phyloP scores from a whole-genome alignment of 2,888 invertebrate species.

The Stictocephala bisonia region DNA sequence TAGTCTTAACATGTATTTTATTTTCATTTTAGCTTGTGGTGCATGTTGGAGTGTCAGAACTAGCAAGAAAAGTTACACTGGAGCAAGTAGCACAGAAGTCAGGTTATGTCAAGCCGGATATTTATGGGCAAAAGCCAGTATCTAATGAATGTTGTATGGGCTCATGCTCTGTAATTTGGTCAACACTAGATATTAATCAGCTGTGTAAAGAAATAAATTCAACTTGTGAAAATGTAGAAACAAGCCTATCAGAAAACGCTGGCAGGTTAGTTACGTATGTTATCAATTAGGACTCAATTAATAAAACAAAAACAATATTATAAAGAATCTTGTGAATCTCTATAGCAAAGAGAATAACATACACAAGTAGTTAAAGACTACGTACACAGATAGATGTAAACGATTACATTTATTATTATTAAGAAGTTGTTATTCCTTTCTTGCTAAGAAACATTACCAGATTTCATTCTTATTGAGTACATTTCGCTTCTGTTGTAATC shows the following conservation, averaged over 20 bases:
- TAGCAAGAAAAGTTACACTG: constrained; percentile 72
- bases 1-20: not conserved
- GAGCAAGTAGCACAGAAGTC: constrained; percentile 75
- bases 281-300: too few relatives aligned
- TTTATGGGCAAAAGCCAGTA: constrained; percentile 67
- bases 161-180: constrained; percentile 63
- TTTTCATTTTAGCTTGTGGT: constrained; percentile 74
- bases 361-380: too few relatives aligned
- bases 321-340: too few relatives aligned
- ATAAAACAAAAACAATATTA: too few relatives aligned
- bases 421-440: too few relatives aligned
- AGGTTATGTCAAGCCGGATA: constrained; percentile 71
- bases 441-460: too few relatives aligned
- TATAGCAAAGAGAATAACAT: too few relatives aligned
- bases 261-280: constrained; percentile 73
- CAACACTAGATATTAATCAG: constrained; percentile 67
- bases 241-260: constrained; percentile 72
- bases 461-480: too few relatives aligned
- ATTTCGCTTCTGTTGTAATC: too few relatives aligned
- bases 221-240: constrained; percentile 61
- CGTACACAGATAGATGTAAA: too few relatives aligned
- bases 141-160: constrained; percentile 65
- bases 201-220: constrained; percentile 69
- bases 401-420: too few relatives aligned
- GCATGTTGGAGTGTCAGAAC: constrained; percentile 81